Evolutionary conservation across 1,140 invertebrate species (phyloP).

Genomic region (Orius insidiosus): DNA sequence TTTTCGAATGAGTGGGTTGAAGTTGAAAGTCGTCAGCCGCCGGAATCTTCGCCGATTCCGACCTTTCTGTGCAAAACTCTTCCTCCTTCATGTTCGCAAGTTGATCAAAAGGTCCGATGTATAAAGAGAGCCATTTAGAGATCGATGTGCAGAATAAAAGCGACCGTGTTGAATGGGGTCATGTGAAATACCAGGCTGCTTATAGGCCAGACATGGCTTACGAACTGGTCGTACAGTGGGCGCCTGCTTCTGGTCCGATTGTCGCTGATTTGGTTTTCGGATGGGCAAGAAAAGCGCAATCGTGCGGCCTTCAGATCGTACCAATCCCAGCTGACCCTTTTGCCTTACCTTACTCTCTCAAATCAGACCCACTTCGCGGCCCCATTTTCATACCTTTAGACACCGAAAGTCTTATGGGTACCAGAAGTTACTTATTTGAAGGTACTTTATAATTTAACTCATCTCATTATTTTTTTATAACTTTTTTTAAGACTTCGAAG

Average conservation of each 20-base stretch:
- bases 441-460: constrained; percentile 30
- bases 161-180: constrained; percentile 88
- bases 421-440: constrained; percentile 49
- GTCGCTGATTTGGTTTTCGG: constrained; percentile 77
- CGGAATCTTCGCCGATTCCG: constrained; percentile 10
- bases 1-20: constrained; percentile 85
- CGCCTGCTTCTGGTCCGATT: constrained; percentile 83
- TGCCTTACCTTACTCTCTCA: constrained; percentile 76
- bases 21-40: constrained; percentile 50
- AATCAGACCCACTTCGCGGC: constrained; percentile 75
- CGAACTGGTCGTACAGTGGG: constrained; percentile 88
- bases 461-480: too few relatives aligned
- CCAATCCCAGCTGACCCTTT: constrained; percentile 90
- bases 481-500: constrained; percentile 46
- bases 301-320: constrained; percentile 70
- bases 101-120: constrained; percentile 31
- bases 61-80: constrained; percentile 12
- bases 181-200: constrained; percentile 75
- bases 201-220: constrained; percentile 78
- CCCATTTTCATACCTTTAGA: constrained; percentile 88
- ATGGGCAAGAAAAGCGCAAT: constrained; percentile 80
- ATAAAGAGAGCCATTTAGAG: constrained; percentile 67
- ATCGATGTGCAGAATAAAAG: constrained; percentile 76
- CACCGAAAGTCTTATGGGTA: constrained; percentile 45
- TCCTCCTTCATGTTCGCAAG: constrained; percentile 12